Conservation (phyloP, 2,888 invertebrate genomes). For the Galeruca laticollis region DNA sequence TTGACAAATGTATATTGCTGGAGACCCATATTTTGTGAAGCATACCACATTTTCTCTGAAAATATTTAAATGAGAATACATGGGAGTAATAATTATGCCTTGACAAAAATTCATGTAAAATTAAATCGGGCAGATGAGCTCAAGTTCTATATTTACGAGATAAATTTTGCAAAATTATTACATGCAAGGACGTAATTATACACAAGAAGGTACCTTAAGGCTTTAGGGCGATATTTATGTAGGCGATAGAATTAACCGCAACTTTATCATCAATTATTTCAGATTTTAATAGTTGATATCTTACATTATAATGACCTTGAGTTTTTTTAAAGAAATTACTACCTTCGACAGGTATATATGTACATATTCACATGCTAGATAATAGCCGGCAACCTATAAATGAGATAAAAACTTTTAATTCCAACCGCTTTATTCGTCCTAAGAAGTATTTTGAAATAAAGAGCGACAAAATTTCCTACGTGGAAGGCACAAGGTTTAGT, state of each 20-base stretch:
- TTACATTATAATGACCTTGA: slow-evolving; percentile 46
- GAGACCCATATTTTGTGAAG: neutral
- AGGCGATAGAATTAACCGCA: slow-evolving; percentile 53
- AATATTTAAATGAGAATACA: slow-evolving; percentile 5
- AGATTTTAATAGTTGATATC: slow-evolving; percentile 53
- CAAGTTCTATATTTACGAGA: slow-evolving; percentile 46
- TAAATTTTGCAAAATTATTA: slow-evolving; percentile 48
- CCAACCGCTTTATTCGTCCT: neutral
- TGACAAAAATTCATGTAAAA: slow-evolving; percentile 38
- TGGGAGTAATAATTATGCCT: neutral
- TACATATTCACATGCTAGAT: slow-evolving; percentile 27
- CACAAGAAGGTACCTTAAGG: slow-evolving; percentile 42
- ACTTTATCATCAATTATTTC: slow-evolving; percentile 56
- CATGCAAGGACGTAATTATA: slow-evolving; percentile 49
- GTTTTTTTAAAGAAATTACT: slow-evolving; percentile 36
- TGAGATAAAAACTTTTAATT: neutral
- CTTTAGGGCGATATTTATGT: slow-evolving; percentile 53
- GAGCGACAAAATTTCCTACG: no score
- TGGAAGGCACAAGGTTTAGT: no score
- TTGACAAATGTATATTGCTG: neutral
- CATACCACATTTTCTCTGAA: neutral
- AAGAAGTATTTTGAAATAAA: neutral
- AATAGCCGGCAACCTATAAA: slow-evolving; percentile 37
- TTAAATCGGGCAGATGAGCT: slow-evolving; percentile 43
- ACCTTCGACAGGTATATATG: slow-evolving; percentile 26